Conservation (phyloP, 2,113 vertebrate genomes). For the Odocoileus hemionus region DNA sequence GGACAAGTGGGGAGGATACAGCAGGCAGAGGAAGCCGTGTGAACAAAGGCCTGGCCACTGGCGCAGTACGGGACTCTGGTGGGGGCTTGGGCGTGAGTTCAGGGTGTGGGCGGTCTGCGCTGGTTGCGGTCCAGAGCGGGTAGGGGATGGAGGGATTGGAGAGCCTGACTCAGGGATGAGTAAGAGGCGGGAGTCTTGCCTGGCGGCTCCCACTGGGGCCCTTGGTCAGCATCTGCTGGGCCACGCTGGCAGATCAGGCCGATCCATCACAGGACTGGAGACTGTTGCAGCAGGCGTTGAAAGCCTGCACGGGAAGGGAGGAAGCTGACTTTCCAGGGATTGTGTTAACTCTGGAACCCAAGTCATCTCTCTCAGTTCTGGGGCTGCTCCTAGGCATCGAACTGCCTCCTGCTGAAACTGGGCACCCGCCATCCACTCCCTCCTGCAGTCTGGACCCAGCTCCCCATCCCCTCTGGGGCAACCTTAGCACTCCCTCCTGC, state of each 20-base stretch:
- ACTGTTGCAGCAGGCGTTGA: accelerated
- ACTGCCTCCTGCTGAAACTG: background rate
- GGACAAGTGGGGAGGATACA: background rate
- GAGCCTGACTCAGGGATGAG: background rate
- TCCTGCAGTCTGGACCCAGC: background rate
- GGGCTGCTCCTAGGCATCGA: too few relatives aligned
- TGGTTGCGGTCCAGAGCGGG: accelerated
- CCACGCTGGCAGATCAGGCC: background rate
- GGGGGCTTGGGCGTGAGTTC: background rate
- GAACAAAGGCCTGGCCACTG: background rate
- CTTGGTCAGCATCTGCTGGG: background rate
- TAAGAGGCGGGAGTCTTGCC: background rate
- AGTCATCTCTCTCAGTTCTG: background rate
- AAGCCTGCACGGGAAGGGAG: background rate
- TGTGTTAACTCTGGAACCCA: background rate
- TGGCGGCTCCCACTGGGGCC: background rate
- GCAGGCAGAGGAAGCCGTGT: background rate
- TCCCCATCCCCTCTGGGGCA: background rate
- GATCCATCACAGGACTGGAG: background rate
- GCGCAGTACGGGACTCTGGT: background rate
- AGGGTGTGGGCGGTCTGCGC: background rate
- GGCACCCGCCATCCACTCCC: too few relatives aligned
- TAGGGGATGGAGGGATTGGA: background rate
- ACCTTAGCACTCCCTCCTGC: too few relatives aligned
- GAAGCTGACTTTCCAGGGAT: too few relatives aligned